Percentiles rank a stretch among this genome's conserved stretches.
phyloP scores from a whole-genome alignment of 2,113 vertebrate species.

The Paratilapia polleni region DNA sequence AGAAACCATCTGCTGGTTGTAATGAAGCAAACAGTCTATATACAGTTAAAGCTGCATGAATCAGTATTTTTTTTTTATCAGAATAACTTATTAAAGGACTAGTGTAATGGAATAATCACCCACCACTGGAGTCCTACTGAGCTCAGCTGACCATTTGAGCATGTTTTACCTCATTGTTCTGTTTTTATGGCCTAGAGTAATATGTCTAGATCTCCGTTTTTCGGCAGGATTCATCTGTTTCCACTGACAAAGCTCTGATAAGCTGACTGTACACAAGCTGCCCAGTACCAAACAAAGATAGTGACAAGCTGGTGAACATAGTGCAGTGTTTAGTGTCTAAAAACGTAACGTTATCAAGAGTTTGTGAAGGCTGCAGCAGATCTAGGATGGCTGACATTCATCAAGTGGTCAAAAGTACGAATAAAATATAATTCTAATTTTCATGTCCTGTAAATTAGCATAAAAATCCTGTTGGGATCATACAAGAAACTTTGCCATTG shows the following conservation, averaged over 20 bases:
- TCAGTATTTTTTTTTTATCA: background rate
- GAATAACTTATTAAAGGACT: background rate
- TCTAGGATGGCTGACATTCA: too few species aligned
- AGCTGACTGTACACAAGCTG: background rate
- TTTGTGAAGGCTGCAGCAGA: background rate
- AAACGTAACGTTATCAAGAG: background rate
- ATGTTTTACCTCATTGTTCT: background rate
- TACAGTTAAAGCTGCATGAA: background rate
- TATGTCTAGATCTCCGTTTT: background rate
- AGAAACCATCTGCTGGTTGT: background rate
- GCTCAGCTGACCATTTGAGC: background rate
- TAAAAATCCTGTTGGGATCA: background rate
- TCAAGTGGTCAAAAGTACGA: background rate
- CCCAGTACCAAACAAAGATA: background rate
- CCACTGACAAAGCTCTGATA: background rate
- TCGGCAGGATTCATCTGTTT: background rate
- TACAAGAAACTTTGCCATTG: background rate
- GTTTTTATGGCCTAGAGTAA: background rate
- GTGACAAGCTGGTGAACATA: background rate
- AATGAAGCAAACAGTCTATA: background rate
- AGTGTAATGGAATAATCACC: background rate
- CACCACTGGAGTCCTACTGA: background rate
- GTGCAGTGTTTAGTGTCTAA: background rate
- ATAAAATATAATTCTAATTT: fast-evolving
- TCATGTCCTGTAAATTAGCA: background rate